These are phyloP conservation scores for Galago senegalensis DNA, from an alignment of 2,797 vertebrate species.

Conservation along the genomic window DNA sequence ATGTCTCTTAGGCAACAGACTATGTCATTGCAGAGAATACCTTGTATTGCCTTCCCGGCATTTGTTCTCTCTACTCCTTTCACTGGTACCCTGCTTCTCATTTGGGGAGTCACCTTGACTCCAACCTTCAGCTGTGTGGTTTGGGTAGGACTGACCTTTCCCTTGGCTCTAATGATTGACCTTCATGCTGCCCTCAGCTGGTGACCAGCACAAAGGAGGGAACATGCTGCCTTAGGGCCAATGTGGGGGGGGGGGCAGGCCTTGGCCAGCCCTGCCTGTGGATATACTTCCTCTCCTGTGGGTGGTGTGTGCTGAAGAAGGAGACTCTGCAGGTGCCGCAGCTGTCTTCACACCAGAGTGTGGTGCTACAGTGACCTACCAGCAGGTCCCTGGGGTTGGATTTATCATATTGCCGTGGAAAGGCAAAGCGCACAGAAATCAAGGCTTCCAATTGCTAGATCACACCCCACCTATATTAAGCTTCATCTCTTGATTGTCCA, in stretches of 20 bases:
- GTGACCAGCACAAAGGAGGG: neutral
- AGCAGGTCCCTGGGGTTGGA: neutral
- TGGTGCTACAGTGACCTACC: neutral
- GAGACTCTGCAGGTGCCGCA: neutral
- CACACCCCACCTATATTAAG: neutral
- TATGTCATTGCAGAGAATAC: neutral
- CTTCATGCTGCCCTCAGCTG: neutral
- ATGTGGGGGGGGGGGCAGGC: neutral
- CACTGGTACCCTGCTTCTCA: neutral
- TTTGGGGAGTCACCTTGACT: neutral
- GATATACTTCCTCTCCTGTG: neutral
- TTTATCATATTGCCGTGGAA: neutral
- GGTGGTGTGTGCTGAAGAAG: neutral
- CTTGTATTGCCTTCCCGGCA: neutral
- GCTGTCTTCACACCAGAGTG: neutral
- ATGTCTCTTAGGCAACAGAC: neutral
- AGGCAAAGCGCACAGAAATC: neutral
- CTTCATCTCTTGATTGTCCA: neutral
- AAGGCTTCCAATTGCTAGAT: neutral
- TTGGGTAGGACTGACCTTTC: neutral
- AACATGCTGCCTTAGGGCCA: neutral
- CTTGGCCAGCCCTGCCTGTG: neutral
- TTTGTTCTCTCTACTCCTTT: neutral
- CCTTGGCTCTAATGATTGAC: neutral
- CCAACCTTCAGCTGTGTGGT: neutral